Conservation (phyloP, 2,888 invertebrate species). For the Chesias legatella region DNA sequence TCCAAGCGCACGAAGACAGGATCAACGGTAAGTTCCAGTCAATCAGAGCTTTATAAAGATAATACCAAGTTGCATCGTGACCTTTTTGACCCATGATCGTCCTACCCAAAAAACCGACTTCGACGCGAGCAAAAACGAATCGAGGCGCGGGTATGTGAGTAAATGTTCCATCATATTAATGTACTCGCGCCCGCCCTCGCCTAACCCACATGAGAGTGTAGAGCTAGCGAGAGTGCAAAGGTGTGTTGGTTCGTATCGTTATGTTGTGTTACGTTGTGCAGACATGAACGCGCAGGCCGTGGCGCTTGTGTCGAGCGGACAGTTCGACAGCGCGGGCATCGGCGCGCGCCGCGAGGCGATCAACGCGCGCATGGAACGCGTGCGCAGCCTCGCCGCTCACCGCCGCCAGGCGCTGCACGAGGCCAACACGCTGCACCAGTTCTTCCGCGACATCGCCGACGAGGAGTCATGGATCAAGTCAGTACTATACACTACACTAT, state of each 20-base stretch:
- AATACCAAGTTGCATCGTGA: too few species aligned
- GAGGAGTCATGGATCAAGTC: slow-evolving; percentile 99
- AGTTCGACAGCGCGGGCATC: slow-evolving; percentile 98
- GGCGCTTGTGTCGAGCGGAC: slow-evolving; percentile 96
- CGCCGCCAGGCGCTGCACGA: slow-evolving; percentile 95
- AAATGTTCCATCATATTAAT: too few species aligned
- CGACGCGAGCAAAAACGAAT: too few species aligned
- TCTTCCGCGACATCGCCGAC: slow-evolving; percentile 99
- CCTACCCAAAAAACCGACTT: too few species aligned
- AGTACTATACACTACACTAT: slow-evolving; percentile 25
- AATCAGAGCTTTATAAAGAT: too few species aligned
- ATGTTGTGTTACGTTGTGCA: slow-evolving; percentile 31
- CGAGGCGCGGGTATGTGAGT: too few species aligned
- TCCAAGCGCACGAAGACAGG: slow-evolving; percentile 96
- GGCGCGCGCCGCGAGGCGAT: slow-evolving; percentile 96
- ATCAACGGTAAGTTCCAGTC: slow-evolving; percentile 83
- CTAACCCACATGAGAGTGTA: too few species aligned
- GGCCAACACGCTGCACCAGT: slow-evolving; percentile 98
- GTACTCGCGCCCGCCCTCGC: too few species aligned
- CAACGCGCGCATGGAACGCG: slow-evolving; percentile 97
- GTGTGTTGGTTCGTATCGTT: too few species aligned
- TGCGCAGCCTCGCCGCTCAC: slow-evolving; percentile 94
- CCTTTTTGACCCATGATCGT: too few species aligned
- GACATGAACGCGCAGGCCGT: slow-evolving; percentile 98
- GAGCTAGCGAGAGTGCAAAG: too few species aligned